These are phyloP conservation scores for Apamea monoglypha DNA, from an alignment of 2,888 invertebrate genomes.

Conservation along the genomic window DNA sequence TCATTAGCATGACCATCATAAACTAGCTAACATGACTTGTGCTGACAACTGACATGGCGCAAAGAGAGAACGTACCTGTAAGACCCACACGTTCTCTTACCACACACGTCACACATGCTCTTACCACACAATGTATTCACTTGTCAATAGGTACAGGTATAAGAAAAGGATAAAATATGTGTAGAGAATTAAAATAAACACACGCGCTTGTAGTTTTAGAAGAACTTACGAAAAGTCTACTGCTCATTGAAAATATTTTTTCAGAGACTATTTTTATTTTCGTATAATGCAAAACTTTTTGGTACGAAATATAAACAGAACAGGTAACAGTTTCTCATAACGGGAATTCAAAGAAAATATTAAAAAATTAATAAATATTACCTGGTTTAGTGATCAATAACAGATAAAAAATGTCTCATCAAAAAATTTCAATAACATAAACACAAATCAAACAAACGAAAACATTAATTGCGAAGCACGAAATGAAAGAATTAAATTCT, in stretches of 20 bases:
- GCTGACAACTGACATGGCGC: conserved; percentile 52
- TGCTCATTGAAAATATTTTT: neutral
- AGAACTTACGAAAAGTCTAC: neutral
- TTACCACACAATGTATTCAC: neutral
- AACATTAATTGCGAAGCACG: neutral
- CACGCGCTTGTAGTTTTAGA: neutral
- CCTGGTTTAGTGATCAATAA: neutral
- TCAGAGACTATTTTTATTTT: no score
- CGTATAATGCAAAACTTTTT: neutral
- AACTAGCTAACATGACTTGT: conserved; percentile 58
- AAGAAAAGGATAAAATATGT: neutral
- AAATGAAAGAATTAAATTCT: conserved; percentile 38
- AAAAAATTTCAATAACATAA: conserved; percentile 1
- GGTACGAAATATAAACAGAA: neutral
- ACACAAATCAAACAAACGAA: conserved; percentile 24
- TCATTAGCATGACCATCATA: conserved; percentile 59
- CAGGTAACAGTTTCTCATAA: neutral
- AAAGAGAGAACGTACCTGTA: conserved; percentile 44
- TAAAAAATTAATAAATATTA: neutral
- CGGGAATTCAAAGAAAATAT: neutral
- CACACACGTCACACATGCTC: conserved; percentile 11
- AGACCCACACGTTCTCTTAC: conserved; percentile 32
- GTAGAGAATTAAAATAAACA: neutral
- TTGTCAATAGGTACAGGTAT: neutral
- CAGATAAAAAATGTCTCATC: neutral